Base-by-base conservation (phyloP, 2,888 invertebrate genomes). In the Acronicta leporina region DNA sequence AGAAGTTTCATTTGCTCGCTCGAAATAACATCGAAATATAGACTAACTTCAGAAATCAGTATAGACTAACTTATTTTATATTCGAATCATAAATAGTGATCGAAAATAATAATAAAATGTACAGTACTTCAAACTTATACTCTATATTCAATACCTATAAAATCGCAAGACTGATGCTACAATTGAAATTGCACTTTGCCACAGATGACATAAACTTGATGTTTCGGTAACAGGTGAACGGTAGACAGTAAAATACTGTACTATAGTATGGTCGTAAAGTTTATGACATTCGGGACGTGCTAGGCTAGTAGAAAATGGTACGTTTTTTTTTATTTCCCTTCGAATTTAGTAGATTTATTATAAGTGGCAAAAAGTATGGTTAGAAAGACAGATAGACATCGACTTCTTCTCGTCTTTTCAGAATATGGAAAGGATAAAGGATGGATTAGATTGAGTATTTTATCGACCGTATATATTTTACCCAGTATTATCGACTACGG, bases 191-290 rank as follows among this genome's bases (percentile, higher is more conserved):
- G 73, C 58, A 62, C 81, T 78, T 68, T 85, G 80, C 67, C 63
- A 77, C 73, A n/a, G 74, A 68, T 54, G 35, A 30, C 47, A 73
- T 85, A 86, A 74, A 77, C 81, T 74, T 77, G 63, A 75, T 76
- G 79, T 81, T 81, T 47, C 71, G 52, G 68, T 75, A 65, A 54
- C 83, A 75, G 73, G 67, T 77, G 67, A 52, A 63, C 58, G 52
- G 48, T 72, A 70, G 45, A 57, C 73, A 79, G 75, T 87, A 86
- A 86, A 77, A 61, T 54, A 69, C 4, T 20, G 57, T 70, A 20
- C 75, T 60, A 67, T 77, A 72, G 65, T 63, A 65, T 43, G 38
- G 60, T 80, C 83, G 76, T 88, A 85, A 87, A 86, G 49, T 83
- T 84, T 83, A 84, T 78, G 61, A 71, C 73, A 67, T 64, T 63